phyloP scores from a whole-genome alignment of 2,888 invertebrate species.

The Mantis religiosa region DNA sequence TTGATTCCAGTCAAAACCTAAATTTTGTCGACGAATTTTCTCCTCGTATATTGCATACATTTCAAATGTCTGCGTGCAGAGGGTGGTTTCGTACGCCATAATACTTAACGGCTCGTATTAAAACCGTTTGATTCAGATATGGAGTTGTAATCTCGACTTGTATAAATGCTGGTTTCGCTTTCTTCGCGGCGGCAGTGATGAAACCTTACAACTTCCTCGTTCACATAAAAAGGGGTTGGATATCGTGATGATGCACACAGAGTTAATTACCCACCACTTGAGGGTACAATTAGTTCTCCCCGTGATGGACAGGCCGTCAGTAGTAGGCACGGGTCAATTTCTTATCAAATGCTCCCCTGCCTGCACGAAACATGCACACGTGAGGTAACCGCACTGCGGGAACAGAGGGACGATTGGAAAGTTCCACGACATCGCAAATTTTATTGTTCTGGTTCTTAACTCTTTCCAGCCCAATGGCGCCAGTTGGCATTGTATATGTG shows the following conservation, averaged over 20 bases:
- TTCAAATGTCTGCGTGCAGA: no score
- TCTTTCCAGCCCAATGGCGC: no score
- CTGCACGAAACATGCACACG: neutral
- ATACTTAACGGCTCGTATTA: no score
- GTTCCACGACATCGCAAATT: neutral
- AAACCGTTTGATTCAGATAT: no score
- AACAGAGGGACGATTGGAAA: neutral
- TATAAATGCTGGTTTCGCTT: no score
- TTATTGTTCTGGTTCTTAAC: no score
- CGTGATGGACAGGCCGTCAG: neutral
- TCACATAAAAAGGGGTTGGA: neutral
- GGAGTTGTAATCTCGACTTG: no score
- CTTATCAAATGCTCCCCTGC: neutral
- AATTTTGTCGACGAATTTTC: no score
- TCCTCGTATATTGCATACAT: no score
- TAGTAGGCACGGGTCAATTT: neutral
- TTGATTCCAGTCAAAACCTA: no score
- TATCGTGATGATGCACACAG: neutral
- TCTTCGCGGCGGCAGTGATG: neutral
- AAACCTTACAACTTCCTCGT: neutral
- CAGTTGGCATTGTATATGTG: no score
- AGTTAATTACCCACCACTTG: neutral
- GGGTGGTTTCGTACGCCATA: no score
- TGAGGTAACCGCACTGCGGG: neutral
- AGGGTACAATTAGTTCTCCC: neutral